A percentile compares a stretch with the other conserved stretches of the same genome.
These are phyloP conservation scores for Monarcha castaneiventris DNA, from an alignment of 2,113 vertebrate genomes.

Conservation along the genomic window DNA sequence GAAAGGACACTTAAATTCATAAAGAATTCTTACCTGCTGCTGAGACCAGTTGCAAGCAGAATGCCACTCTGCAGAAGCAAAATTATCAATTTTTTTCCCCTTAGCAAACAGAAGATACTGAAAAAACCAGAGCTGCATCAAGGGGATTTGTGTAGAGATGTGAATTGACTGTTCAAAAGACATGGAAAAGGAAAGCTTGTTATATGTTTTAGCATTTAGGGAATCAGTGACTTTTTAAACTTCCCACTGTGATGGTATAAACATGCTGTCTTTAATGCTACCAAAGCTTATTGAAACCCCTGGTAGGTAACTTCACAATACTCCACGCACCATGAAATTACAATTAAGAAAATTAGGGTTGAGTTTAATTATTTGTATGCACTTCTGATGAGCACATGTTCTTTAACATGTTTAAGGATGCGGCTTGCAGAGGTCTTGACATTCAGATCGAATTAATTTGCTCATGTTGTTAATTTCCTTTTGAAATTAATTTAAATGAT, in stretches of 20 bases:
- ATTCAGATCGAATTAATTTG: background rate
- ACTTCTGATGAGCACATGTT: background rate
- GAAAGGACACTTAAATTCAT: background rate
- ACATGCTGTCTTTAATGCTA: background rate
- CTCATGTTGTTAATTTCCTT: background rate
- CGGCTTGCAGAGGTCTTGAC: background rate
- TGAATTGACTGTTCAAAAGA: background rate
- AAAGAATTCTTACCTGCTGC: background rate
- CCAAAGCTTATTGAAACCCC: constrained; percentile 8
- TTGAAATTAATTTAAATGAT: background rate
- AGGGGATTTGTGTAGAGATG: background rate
- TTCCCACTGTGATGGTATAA: constrained; percentile 18
- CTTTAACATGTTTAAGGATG: background rate
- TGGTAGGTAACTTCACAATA: constrained; percentile 9
- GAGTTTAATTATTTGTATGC: constrained; percentile 43
- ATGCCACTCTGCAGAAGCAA: background rate
- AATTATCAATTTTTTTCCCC: background rate
- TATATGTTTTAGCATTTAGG: background rate
- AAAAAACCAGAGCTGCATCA: background rate
- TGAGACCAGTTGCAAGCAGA: background rate
- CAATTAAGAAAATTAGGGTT: constrained; percentile 36
- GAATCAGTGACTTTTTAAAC: constrained; percentile 12
- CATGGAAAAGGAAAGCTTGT: background rate
- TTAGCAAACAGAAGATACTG: background rate
- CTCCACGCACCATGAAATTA: constrained; percentile 16